Percentiles rank a stretch among this genome's conserved stretches.
These are phyloP conservation scores for Panzeria rudis DNA, from an alignment of 2,888 invertebrate species.

Conservation along the genomic window DNA sequence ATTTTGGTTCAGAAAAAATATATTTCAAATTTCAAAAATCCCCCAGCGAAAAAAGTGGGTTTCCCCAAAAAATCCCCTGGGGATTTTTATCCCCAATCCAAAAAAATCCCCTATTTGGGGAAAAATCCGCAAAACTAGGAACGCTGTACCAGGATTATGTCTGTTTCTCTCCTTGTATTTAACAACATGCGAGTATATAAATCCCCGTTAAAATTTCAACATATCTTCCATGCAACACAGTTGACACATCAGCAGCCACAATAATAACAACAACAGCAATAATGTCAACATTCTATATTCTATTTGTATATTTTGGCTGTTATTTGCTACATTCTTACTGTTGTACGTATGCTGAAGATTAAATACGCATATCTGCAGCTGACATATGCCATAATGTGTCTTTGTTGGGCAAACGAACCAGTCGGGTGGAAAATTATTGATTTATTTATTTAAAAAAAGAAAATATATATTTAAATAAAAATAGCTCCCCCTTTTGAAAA, in stretches of 20 bases:
- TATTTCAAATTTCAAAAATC: too few species aligned
- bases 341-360: conserved; percentile 28
- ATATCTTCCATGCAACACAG: conserved; percentile 12
- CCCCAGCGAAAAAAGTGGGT: too few species aligned
- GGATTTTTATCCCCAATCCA: too few species aligned
- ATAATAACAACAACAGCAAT: not conserved
- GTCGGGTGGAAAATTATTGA: conserved; percentile 67
- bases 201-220: not conserved
- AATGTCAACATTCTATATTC: conserved; percentile 45
- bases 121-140: too few species aligned
- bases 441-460: conserved; percentile 56
- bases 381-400: conserved; percentile 56
- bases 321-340: conserved; percentile 11
- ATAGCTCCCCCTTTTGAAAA: conserved; percentile 6
- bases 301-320: conserved; percentile 53
- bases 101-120: too few species aligned
- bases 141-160: conserved; percentile 10
- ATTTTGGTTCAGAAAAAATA: too few species aligned
- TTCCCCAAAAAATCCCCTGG: too few species aligned
- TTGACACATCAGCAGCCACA: conserved; percentile 32
- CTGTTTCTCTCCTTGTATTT: not conserved
- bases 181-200: not conserved
- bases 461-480: conserved; percentile 3
- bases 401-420: conserved; percentile 45
- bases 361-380: conserved; percentile 47